Evolutionary conservation across 2,113 vertebrate species (phyloP), one percentile per base, ranked within the genome.

Genomic region (Melanocharis versteri): DNA sequence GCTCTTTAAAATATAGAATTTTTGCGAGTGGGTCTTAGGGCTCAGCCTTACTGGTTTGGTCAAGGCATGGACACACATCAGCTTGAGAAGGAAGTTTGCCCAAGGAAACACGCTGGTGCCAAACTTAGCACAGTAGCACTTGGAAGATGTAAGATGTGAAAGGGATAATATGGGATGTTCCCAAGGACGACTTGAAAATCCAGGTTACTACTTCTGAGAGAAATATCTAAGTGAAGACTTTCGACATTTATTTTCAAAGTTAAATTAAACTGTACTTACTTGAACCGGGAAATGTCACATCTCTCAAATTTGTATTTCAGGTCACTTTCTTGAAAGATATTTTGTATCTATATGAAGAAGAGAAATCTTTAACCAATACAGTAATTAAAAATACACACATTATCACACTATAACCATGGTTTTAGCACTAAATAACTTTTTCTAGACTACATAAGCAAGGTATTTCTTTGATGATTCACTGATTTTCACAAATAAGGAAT

Each of bases 301-400:
- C 78, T 89, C 89, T 87, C 70, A 65, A 97, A 98, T n/a, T 96
- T 19, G 24, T 95, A 85, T 86, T 93, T 96, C 71, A 98, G 87
- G 50, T 95, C 93, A 94, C 98, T 97, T 97, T 82, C 90, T 91
- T 97, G 95, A 90, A 98, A 98, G 51, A 98, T 95, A 3, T 97
- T 87, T 87, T 97, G 84, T 90, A 98, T 42, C 98, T 98, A 82
- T 69, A 77, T 6, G 66, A 76, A 86, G 86, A 87, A 92, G 73
- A 81, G 27, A 83, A 73, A 81, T 66, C 33, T 53, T 87, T 22
- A 91, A 65, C 6, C 18, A 72, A 37, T 35, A 31, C 3, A 70
- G 10, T 17, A 50, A 40, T 31, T 56, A 48, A 77, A 85, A 88
- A 53, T 47, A 61, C 13, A 65, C 11, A 21, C 11, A 68, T 10